phyloP scores from a whole-genome alignment of 2,113 vertebrate species.

The Prunella himalayana region DNA sequence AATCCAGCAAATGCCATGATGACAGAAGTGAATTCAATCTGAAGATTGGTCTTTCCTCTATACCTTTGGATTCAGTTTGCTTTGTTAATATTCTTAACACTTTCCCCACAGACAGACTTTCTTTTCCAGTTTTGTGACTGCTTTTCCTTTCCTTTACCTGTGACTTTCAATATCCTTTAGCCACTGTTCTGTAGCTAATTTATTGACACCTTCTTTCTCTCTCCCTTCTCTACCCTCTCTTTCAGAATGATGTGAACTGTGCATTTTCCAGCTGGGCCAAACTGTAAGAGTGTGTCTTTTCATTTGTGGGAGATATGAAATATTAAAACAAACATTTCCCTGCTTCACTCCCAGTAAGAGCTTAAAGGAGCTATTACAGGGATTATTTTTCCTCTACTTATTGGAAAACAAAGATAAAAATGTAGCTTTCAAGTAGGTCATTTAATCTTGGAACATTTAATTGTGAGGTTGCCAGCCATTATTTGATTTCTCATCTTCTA shows the following conservation, averaged over 20 bases:
- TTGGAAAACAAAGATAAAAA: conserved; percentile 72
- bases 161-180: background rate
- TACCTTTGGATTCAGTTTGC: background rate
- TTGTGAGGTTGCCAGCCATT: conserved; percentile 58
- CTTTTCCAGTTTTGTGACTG: background rate
- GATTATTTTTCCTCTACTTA: conserved; percentile 40
- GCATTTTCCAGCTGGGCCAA: background rate
- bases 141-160: background rate
- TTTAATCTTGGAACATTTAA: conserved; percentile 61
- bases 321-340: conserved; percentile 33
- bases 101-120: background rate
- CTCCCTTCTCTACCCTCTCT: background rate
- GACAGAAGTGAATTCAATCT: background rate
- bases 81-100: background rate
- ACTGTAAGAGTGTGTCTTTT: background rate
- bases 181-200: background rate
- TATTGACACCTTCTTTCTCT: background rate
- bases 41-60: background rate
- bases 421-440: conserved; percentile 66
- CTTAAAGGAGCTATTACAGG: conserved; percentile 27
- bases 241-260: background rate
- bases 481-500: conserved; percentile 66
- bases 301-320: conserved; percentile 37
- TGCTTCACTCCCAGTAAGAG: background rate
- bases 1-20: background rate